These are phyloP conservation scores for Hyles lineata DNA, from an alignment of 2,888 invertebrate genomes.

Conservation along the genomic window DNA sequence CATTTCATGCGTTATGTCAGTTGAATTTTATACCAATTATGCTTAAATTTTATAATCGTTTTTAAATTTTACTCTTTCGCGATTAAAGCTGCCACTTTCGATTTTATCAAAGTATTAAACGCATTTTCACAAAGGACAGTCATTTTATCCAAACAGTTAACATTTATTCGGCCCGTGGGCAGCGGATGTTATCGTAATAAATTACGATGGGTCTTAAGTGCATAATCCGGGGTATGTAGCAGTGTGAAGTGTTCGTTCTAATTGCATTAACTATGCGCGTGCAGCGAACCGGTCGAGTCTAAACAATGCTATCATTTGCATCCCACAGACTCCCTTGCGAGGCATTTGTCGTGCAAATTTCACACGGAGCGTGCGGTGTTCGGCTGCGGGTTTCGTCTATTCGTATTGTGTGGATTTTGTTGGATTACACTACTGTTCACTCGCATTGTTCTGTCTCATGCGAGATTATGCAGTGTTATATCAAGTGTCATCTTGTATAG, in stretches of 20 bases:
- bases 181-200: constrained; percentile 2
- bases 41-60: no score
- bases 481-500: neutral
- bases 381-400: neutral
- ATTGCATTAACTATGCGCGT: constrained; percentile 47
- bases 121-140: neutral
- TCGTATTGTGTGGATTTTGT: constrained; percentile 7
- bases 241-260: constrained; percentile 31
- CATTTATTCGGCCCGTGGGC: neutral
- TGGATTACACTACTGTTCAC: neutral
- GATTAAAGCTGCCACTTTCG: neutral
- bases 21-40: no score
- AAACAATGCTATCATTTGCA: constrained; percentile 45
- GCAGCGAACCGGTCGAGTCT: constrained; percentile 36
- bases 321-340: constrained; percentile 31
- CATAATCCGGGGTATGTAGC: constrained; percentile 33
- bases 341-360: constrained; percentile 27
- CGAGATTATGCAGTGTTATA: neutral
- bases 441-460: neutral
- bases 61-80: no score
- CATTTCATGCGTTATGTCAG: no score
- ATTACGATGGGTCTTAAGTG: constrained; percentile 29
- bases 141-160: neutral
- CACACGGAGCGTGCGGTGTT: constrained; percentile 6
- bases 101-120: neutral